Percentiles rank a stretch among this genome's conserved stretches.
These are phyloP conservation scores for Ptychochromis oligacanthus DNA, from an alignment of 2,113 vertebrate species.

Conservation along the genomic window DNA sequence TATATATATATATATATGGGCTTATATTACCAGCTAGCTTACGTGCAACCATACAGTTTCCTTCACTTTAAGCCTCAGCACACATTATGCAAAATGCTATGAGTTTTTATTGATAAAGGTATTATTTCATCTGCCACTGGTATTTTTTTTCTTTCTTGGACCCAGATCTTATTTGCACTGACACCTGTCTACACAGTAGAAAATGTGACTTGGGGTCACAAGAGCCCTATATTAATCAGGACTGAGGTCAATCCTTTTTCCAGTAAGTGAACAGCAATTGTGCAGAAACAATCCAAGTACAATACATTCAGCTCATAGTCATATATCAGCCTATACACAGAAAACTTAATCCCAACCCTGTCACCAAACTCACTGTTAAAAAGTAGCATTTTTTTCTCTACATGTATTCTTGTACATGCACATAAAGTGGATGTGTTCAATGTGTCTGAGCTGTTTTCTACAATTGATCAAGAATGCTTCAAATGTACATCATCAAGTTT, in stretches of 20 bases:
- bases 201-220: conserved; percentile 35
- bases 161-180: conserved; percentile 13
- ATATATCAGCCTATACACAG: conserved; percentile 38
- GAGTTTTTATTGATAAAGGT: not conserved
- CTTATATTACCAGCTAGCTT: not conserved
- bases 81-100: conserved; percentile 9
- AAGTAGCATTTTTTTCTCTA: not conserved
- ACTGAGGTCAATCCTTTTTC: conserved; percentile 34
- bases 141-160: not conserved
- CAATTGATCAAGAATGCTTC: not conserved
- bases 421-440: not conserved
- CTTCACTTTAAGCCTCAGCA: not conserved
- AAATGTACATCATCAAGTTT: conserved; percentile 26
- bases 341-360: not conserved
- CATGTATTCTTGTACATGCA: conserved; percentile 52
- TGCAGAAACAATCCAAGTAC: conserved; percentile 63
- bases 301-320: conserved; percentile 73
- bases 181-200: conserved; percentile 69
- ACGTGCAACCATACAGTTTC: not conserved
- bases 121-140: not conserved
- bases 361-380: conserved; percentile 12
- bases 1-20: no score
- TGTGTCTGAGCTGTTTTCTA: no score
- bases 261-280: conserved; percentile 47
- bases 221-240: conserved; percentile 31